phyloP scores from a whole-genome alignment of 2,888 invertebrate genomes.

The Trissolcus brochymenae region DNA sequence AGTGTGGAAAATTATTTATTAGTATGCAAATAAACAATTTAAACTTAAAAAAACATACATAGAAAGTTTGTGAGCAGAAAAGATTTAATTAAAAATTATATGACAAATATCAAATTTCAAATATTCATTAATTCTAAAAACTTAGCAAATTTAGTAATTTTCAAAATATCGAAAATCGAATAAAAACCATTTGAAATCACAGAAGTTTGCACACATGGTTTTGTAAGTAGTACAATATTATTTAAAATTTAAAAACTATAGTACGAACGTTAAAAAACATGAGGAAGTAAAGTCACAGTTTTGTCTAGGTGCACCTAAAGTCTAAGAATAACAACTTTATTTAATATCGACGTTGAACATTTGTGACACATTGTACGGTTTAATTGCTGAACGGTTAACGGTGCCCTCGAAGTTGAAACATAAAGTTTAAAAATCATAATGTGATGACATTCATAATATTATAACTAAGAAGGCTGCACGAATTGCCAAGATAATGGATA shows the following conservation, averaged over 20 bases:
- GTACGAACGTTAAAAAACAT: background rate
- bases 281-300: background rate
- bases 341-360: constrained; percentile 8
- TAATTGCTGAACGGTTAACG: constrained; percentile 4
- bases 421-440: constrained; percentile 19
- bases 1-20: background rate
- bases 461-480: constrained; percentile 49
- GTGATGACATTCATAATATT: constrained; percentile 46
- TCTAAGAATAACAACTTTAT: background rate
- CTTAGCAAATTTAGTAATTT: too few relatives aligned
- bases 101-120: too few relatives aligned
- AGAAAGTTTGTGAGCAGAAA: too few relatives aligned
- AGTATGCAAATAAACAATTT: background rate
- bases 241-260: too few relatives aligned
- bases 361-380: constrained; percentile 12
- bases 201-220: too few relatives aligned
- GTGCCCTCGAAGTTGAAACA: constrained; percentile 6
- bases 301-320: background rate
- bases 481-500: constrained; percentile 56
- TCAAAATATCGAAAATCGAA: too few relatives aligned
- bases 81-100: too few relatives aligned
- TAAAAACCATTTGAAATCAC: too few relatives aligned
- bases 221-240: too few relatives aligned
- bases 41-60: too few relatives aligned
- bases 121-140: too few relatives aligned